Conservation (phyloP, 2,888 invertebrate species). For the Pterobdella sp. region DNA sequence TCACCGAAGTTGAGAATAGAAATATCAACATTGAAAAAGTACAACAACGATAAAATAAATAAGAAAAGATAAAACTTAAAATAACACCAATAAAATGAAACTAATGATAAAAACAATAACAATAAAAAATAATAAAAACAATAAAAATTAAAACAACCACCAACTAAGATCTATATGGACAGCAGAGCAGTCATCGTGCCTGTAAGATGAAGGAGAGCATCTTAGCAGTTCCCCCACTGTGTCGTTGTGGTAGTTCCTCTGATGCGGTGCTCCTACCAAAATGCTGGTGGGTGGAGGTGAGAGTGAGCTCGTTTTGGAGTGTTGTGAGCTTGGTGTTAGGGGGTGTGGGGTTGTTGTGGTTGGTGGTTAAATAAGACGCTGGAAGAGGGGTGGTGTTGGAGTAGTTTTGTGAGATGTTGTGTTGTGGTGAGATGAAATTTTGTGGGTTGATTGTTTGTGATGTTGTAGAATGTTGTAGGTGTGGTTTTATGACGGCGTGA, state of each 20-base stretch:
- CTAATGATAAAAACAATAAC: not conserved
- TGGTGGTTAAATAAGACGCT: not conserved
- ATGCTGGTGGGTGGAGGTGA: not conserved
- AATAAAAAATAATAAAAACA: not conserved
- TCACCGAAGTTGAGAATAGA: too few relatives aligned
- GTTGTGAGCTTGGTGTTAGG: too few relatives aligned
- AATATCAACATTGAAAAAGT: too few relatives aligned
- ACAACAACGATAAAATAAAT: too few relatives aligned
- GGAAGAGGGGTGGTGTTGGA: not conserved
- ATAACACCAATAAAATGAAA: not conserved
- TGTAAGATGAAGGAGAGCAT: not conserved
- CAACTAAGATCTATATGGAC: not conserved
- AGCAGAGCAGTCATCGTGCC: constrained; percentile 6
- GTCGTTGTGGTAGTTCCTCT: not conserved
- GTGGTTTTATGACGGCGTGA: too few relatives aligned
- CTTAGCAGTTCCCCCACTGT: not conserved
- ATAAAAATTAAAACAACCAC: not conserved
- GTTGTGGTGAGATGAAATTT: not conserved
- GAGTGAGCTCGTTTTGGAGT: too few relatives aligned
- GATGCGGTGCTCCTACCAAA: not conserved
- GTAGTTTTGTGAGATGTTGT: not conserved
- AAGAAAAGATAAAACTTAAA: too few relatives aligned
- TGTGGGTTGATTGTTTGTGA: not conserved
- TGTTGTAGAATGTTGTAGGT: too few relatives aligned
- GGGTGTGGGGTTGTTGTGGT: not conserved